Conservation (phyloP, 2,797 vertebrate species). For the Danio kyathit region DNA sequence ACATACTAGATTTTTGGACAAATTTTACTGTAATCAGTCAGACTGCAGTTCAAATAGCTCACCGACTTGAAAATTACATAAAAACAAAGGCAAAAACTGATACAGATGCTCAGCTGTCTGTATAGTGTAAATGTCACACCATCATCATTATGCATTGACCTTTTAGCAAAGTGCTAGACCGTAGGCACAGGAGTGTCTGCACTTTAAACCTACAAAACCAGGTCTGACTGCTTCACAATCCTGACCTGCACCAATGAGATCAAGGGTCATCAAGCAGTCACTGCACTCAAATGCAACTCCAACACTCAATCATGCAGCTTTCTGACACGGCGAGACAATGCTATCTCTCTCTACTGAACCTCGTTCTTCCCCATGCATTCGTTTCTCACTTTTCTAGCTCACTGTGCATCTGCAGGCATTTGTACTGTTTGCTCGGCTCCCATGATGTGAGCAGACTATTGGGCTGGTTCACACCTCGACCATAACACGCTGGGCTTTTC, state of each 20-base stretch:
- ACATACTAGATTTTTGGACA: not conserved
- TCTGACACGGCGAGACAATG: not conserved
- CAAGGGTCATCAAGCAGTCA: conserved; percentile 21
- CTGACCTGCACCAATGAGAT: not conserved
- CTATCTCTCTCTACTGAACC: not conserved
- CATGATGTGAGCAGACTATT: conserved; percentile 22
- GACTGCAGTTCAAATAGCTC: not conserved
- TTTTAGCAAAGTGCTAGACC: conserved; percentile 17
- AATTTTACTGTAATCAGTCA: not conserved
- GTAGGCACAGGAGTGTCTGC: conserved; percentile 19
- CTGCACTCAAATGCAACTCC: not conserved
- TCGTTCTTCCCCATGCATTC: not conserved
- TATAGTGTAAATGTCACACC: conserved; percentile 16
- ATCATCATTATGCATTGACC: conserved; percentile 29
- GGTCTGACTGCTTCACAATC: conserved; percentile 1
- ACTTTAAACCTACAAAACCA: conserved; percentile 24
- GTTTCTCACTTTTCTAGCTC: conserved; percentile 5
- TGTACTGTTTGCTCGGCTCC: not conserved
- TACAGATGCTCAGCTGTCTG: not conserved
- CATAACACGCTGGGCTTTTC: conserved; percentile 61
- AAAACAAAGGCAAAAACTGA: not conserved
- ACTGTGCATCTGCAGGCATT: conserved; percentile 16
- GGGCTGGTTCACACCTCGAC: conserved; percentile 48
- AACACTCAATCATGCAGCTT: not conserved
- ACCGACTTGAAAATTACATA: not conserved